Evolutionary conservation across 2,797 vertebrate genomes (phyloP), one percentile per base, ranked within the genome.

Genomic region (Manis crassicaudata): DNA sequence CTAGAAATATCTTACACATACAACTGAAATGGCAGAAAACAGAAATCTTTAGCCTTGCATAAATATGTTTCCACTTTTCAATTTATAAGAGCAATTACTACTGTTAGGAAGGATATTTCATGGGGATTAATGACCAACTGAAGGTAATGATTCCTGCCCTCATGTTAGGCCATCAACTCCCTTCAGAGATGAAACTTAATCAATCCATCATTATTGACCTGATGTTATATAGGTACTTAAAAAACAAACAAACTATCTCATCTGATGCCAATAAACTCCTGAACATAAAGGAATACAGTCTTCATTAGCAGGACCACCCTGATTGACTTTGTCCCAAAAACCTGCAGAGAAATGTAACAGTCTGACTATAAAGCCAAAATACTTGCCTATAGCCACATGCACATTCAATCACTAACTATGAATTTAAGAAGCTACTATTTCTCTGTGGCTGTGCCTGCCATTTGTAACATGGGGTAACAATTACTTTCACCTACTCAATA

Each of bases 21-120:
- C 21, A 82, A 72, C 58, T 77, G 54, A 96, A 96, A 92, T 95
- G 86, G 81, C 40, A 86, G 68, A 95, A 97, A 96, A 83, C 88
- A 94, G 95, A 97, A 75, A 96, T 95, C 29, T 83, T 96, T 50
- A 70, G 63, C 35, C 63, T 95, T 95, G 29, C 70, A 94, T 92
- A 96, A 94, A 88, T 91, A 90, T 63, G 92, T 95, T 96, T 96
- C 93, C 58, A 94, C 67, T 95, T 93, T 97, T 83, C 92, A 96
- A 96, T 95, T 97, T 97, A 52, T 73, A 95, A 95, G 40, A 92
- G 80, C 94, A 94, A 95, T 97, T 95, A 76, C 72, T 50, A 27
- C 29, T 37, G 17, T 68, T 85, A 56, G 73, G 88, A 94, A 85
- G 16, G 68, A 50, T 83, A 90, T 92, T 96, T 97, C 92, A 85